Evolutionary conservation across 2,888 invertebrate species (phyloP).

Genomic region (Nomada ferruginata): DNA sequence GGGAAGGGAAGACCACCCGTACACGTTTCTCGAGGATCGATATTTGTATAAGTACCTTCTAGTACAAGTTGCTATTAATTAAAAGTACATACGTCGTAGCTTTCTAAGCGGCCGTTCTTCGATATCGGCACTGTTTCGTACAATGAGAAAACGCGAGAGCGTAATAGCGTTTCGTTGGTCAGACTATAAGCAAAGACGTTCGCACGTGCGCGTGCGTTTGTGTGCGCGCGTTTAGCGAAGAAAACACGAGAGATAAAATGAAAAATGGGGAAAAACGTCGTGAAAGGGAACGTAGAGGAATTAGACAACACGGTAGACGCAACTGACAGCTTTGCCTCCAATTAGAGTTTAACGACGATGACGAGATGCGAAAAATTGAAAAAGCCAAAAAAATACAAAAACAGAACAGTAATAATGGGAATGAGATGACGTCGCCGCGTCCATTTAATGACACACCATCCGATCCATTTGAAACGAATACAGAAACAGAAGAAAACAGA

Average conservation of each 20-base stretch:
- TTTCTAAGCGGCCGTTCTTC: slow-evolving; percentile 53
- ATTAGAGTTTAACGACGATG: slow-evolving; percentile 59
- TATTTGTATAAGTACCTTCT: slow-evolving; percentile 61
- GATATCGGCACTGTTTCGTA: slow-evolving; percentile 58
- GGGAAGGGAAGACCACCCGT: slow-evolving; percentile 30
- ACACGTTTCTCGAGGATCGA: slow-evolving; percentile 49
- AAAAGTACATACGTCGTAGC: slow-evolving; percentile 49
- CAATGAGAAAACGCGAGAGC: slow-evolving; percentile 53
- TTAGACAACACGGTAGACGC: slow-evolving; percentile 69
- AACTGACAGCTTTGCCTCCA: slow-evolving; percentile 69
- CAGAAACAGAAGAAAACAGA: background rate
- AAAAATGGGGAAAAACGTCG: slow-evolving; percentile 34
- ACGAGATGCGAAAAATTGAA: slow-evolving; percentile 29
- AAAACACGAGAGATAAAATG: background rate
- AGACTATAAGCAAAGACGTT: background rate
- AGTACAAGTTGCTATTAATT: slow-evolving; percentile 64
- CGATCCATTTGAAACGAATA: slow-evolving; percentile 74
- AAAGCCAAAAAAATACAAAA: slow-evolving; percentile 24
- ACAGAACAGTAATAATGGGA: slow-evolving; percentile 1
- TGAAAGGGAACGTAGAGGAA: slow-evolving; percentile 31
- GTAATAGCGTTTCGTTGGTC: slow-evolving; percentile 53
- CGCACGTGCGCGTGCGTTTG: background rate
- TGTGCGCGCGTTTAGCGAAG: slow-evolving; percentile 35
- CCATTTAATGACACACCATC: slow-evolving; percentile 71
- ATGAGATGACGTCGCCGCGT: slow-evolving; percentile 63